A percentile compares a stretch with the other conserved stretches of the same genome.
phyloP scores from a whole-genome alignment of 2,888 invertebrate species.

The Drosophila pseudotakahashii region DNA sequence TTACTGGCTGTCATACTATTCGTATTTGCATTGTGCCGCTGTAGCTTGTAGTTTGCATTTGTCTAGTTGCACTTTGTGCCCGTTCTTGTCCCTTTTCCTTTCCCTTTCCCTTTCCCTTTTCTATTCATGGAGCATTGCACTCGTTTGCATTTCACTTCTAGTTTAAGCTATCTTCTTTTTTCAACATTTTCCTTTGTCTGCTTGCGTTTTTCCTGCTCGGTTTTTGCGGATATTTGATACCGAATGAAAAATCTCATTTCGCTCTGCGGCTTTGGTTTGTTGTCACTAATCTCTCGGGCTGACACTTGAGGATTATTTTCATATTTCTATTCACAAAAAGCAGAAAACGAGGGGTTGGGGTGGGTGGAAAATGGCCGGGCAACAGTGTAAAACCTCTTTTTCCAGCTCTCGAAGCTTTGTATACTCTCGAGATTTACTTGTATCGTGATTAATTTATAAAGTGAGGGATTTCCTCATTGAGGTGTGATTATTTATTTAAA shows the following conservation, averaged over 20 bases:
- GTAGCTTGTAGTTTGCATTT: slow-evolving; percentile 16
- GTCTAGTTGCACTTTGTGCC: slow-evolving; percentile 35
- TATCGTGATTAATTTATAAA: slow-evolving; percentile 2
- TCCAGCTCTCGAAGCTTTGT: slow-evolving; percentile 7
- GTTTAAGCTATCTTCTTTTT: slow-evolving; percentile 19
- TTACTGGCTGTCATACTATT: slow-evolving; percentile 44
- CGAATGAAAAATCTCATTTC: slow-evolving; percentile 52
- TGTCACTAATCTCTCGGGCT: slow-evolving; percentile 63
- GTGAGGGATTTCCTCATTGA: background rate
- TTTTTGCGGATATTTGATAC: slow-evolving; percentile 59
- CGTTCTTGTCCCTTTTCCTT: background rate
- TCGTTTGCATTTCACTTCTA: slow-evolving; percentile 39
- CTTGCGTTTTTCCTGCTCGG: slow-evolving; percentile 24
- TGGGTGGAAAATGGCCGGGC: slow-evolving; percentile 10
- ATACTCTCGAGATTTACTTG: slow-evolving; percentile 11
- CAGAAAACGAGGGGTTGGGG: slow-evolving; percentile 1
- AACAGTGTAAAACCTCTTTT: background rate
- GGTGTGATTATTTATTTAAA: background rate
- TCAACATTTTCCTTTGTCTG: slow-evolving; percentile 32
- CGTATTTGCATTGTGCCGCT: slow-evolving; percentile 44
- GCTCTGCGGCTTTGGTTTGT: slow-evolving; percentile 62
- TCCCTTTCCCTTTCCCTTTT: background rate
- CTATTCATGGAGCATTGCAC: slow-evolving; percentile 36
- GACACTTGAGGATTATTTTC: slow-evolving; percentile 60
- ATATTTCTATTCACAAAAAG: slow-evolving; percentile 35